phyloP scores from a whole-genome alignment of 1,140 invertebrate species.

The Mercenaria mercenaria region DNA sequence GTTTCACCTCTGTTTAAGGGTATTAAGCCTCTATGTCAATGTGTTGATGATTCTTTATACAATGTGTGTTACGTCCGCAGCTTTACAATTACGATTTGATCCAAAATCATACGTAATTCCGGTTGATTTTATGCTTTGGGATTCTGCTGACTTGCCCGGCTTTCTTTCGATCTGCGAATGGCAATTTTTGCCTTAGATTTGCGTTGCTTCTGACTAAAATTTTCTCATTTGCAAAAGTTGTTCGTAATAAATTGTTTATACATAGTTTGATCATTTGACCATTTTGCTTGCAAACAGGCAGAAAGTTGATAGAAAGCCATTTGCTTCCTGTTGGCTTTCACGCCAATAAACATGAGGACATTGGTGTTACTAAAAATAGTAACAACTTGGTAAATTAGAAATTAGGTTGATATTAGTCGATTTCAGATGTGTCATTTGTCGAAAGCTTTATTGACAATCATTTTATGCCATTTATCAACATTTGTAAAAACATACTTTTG shows the following conservation, averaged over 20 bases:
- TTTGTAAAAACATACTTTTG: too few species aligned
- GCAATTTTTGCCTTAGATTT: not conserved
- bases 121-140: not conserved
- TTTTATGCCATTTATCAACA: too few species aligned
- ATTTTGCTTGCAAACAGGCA: not conserved
- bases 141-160: slow-evolving; percentile 21
- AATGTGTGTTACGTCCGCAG: not conserved
- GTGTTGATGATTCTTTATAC: not conserved
- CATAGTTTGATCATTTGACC: not conserved
- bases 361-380: slow-evolving; percentile 51
- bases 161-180: slow-evolving; percentile 47
- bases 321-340: slow-evolving; percentile 46
- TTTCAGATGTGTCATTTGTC: not conserved
- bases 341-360: slow-evolving; percentile 50
- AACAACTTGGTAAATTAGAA: slow-evolving; percentile 21
- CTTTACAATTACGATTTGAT: not conserved
- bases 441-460: too few species aligned
- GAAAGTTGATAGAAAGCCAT: not conserved
- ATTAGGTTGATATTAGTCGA: not conserved
- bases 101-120: not conserved
- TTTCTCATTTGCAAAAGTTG: not conserved
- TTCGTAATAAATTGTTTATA: slow-evolving; percentile 6
- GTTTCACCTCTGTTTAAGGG: not conserved
- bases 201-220: not conserved
- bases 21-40: not conserved